A percentile compares a stretch with the other conserved stretches of the same genome.
Evolutionary conservation across 2,797 vertebrate genomes (phyloP).

Genomic region (Urosaurus nigricauda): DNA sequence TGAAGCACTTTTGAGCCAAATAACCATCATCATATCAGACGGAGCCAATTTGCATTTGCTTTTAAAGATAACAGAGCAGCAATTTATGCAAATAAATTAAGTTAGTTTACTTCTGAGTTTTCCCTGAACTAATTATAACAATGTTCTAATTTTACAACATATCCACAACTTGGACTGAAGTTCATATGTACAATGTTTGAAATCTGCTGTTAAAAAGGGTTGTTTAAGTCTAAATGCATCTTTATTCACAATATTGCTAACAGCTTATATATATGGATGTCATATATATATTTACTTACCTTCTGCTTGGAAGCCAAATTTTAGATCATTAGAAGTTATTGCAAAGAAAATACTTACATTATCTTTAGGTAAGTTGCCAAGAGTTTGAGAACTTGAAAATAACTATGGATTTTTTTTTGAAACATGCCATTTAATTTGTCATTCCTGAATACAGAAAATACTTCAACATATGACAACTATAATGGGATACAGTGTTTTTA

Average conservation of each 20-base stretch:
- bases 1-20: conserved; percentile 90
- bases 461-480: conserved; percentile 49
- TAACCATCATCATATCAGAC: conserved; percentile 88
- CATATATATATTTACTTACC: conserved; percentile 73
- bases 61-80: conserved; percentile 87
- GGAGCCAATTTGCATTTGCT: conserved; percentile 86
- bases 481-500: conserved; percentile 25
- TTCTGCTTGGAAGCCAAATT: conserved; percentile 71
- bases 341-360: conserved; percentile 39
- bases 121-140: conserved; percentile 88
- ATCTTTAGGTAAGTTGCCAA: conserved; percentile 56
- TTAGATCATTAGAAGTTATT: conserved; percentile 76
- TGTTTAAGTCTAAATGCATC: conserved; percentile 79
- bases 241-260: conserved; percentile 81
- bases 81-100: conserved; percentile 91
- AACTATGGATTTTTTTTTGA: conserved; percentile 42
- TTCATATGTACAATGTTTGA: conserved; percentile 77
- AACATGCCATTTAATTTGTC: conserved; percentile 37
- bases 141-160: conserved; percentile 84
- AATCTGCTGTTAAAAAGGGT: conserved; percentile 75
- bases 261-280: conserved; percentile 77
- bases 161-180: conserved; percentile 82
- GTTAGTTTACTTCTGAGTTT: conserved; percentile 88
- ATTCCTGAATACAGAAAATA: conserved; percentile 50
- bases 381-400: conserved; percentile 47